Base-by-base conservation (phyloP, 2,113 vertebrate genomes). In the Pachypanchax playfairii region DNA sequence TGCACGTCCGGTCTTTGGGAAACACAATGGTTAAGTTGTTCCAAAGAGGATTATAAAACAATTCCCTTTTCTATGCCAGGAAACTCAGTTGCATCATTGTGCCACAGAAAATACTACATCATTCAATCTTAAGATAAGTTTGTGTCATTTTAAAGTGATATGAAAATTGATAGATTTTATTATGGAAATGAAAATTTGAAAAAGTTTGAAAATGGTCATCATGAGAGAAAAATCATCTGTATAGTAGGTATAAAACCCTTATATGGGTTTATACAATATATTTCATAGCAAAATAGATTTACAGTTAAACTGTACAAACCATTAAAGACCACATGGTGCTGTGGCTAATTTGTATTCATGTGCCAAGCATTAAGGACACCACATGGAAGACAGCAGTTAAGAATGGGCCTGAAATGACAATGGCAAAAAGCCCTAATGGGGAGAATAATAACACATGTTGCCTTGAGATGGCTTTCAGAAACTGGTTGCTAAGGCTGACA, bases 21-120 rank as follows among this genome's bases (percentile, higher is more conserved):
- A 74, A 71, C 59, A 85, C 87, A 84, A 83, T 77, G 60, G 77
- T 60, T 47, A 44, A 3, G 50, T 67, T 89, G 79, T 87, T 81
- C 54, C 68, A 74, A 82, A 78, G 68, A 74, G 56, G 65, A 76
- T 76, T 75, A 58, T 58, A 25, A 81, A 83, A 84, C 73, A 65
- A 87, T 80, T 82, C 69, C 50, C 29, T 33, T 73, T 83, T 67
- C 35, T 26, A 28, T 61, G 68, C 50, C 80, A 85, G 83, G 64
- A 80, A 84, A 69, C 69, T 8, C 28, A 64, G 29, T 78, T 80
- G 65, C 55, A 64, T 80, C 74, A 79, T 41, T 13, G 62, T 65
- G n/a, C 64, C 54, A 54, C 51, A n/a, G 67, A 50, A 72, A 47
- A 67, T 0, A 51, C 70, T 66, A 55, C 2, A 12, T 79, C 67